phyloP scores from a whole-genome alignment of 2,888 invertebrate species.

The Thecophora atra region DNA sequence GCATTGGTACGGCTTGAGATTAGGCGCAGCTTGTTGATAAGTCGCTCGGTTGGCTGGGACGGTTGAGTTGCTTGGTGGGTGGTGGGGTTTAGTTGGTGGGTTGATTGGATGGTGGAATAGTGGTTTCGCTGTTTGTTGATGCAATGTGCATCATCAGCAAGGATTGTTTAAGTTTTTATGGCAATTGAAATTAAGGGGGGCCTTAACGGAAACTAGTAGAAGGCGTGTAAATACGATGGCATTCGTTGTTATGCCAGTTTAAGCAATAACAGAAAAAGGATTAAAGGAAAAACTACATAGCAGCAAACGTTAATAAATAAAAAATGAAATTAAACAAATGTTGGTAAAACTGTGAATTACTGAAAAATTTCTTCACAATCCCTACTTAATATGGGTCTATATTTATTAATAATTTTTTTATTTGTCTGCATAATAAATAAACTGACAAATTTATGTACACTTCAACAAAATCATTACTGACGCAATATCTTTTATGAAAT shows the following conservation, averaged over 20 bases:
- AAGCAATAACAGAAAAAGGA: too few relatives aligned
- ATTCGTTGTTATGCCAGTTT: neutral
- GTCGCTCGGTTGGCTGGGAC: neutral
- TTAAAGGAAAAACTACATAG: too few relatives aligned
- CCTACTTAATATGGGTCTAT: neutral
- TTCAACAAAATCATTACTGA: slow-evolving; percentile 24
- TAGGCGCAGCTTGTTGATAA: slow-evolving; percentile 12
- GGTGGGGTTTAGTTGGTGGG: neutral
- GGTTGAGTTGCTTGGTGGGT: neutral
- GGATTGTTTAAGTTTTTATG: slow-evolving; percentile 31
- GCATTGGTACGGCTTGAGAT: neutral
- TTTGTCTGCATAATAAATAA: too few relatives aligned
- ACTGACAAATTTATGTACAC: slow-evolving; percentile 22
- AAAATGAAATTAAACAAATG: too few relatives aligned
- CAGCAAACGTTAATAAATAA: too few relatives aligned
- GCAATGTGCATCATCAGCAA: slow-evolving; percentile 24
- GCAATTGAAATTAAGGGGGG: slow-evolving; percentile 31
- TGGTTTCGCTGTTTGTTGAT: slow-evolving; percentile 10
- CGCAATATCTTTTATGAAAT: slow-evolving; percentile 3
- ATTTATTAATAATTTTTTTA: neutral
- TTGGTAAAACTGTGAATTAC: neutral
- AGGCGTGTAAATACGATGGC: too few relatives aligned
- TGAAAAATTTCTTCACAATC: too few relatives aligned
- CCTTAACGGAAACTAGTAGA: neutral
- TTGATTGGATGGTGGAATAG: neutral